Evolutionary conservation across 2,113 vertebrate species (phyloP).

Genomic region (Anoplopoma fimbria): DNA sequence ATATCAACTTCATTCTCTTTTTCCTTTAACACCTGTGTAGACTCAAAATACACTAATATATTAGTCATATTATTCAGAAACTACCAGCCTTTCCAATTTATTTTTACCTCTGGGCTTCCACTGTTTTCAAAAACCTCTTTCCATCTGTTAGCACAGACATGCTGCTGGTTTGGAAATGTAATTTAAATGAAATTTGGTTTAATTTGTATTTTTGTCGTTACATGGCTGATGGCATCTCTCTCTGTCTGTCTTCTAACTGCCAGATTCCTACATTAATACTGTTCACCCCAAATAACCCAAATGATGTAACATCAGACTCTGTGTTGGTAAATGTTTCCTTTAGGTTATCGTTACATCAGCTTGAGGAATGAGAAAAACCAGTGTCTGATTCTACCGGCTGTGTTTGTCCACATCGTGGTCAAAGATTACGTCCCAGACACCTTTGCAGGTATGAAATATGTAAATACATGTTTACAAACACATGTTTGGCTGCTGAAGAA

Average conservation of each 20-base stretch:
- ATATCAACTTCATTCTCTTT: neutral
- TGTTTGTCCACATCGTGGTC: constrained; percentile 96
- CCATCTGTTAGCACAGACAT: neutral
- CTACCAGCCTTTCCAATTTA: neutral
- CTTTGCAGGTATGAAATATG: constrained; percentile 88
- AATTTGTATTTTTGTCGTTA: neutral
- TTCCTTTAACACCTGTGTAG: neutral
- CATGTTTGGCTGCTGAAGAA: neutral
- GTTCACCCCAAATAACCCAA: neutral
- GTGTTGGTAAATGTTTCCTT: constrained; percentile 21
- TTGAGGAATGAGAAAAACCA: constrained; percentile 96
- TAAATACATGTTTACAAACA: neutral
- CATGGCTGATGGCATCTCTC: neutral
- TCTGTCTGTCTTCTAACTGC: neutral
- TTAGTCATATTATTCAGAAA: constrained; percentile 8
- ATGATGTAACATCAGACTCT: neutral
- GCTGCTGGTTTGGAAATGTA: constrained; percentile 2
- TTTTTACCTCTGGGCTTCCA: neutral
- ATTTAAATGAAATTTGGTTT: constrained; percentile 1
- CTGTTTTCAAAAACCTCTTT: constrained; percentile 1
- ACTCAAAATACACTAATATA: neutral
- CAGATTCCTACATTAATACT: neutral
- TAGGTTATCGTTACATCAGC: constrained; percentile 96
- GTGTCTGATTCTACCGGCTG: constrained; percentile 90
- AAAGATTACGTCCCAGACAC: constrained; percentile 99